phyloP scores from a whole-genome alignment of 2,888 invertebrate genomes.

The Trachelus troglodyta region DNA sequence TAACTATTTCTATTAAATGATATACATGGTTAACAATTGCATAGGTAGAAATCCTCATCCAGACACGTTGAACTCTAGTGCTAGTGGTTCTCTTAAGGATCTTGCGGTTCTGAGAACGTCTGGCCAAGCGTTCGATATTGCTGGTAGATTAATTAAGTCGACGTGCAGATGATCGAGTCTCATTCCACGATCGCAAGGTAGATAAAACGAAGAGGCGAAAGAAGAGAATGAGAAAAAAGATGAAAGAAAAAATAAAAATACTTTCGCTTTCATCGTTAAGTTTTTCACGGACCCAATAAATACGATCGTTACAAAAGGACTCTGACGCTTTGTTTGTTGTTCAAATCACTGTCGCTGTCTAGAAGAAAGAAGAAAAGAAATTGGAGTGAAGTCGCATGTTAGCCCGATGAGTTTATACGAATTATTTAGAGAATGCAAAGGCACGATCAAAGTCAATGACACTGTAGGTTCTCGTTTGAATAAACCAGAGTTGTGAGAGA shows the following conservation, averaged over 20 bases:
- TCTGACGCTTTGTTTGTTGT: not conserved
- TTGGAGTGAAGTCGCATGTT: not conserved
- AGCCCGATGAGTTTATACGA: not conserved
- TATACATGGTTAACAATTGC: not conserved
- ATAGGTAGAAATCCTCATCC: not conserved
- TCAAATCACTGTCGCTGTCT: not conserved
- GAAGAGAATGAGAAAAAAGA: not conserved
- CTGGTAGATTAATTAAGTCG: not conserved
- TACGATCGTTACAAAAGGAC: not conserved
- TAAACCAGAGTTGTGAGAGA: conserved; percentile 1
- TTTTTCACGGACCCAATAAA: not conserved
- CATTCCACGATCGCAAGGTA: not conserved
- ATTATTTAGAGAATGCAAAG: not conserved
- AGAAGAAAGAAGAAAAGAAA: not conserved
- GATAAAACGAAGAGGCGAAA: not conserved
- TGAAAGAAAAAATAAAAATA: not conserved
- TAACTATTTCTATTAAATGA: not conserved
- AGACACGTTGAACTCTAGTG: not conserved
- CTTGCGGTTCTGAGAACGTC: not conserved
- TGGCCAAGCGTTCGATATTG: not conserved
- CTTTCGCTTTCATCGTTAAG: not conserved
- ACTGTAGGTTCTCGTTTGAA: conserved; percentile 6
- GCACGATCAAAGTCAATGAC: conserved; percentile 14
- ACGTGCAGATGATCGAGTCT: not conserved
- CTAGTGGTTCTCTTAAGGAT: not conserved